A percentile compares a stretch with the other conserved stretches of the same genome.
These are phyloP conservation scores for Sylvicola cinctus DNA, from an alignment of 2,888 invertebrate genomes.

Conservation along the genomic window DNA sequence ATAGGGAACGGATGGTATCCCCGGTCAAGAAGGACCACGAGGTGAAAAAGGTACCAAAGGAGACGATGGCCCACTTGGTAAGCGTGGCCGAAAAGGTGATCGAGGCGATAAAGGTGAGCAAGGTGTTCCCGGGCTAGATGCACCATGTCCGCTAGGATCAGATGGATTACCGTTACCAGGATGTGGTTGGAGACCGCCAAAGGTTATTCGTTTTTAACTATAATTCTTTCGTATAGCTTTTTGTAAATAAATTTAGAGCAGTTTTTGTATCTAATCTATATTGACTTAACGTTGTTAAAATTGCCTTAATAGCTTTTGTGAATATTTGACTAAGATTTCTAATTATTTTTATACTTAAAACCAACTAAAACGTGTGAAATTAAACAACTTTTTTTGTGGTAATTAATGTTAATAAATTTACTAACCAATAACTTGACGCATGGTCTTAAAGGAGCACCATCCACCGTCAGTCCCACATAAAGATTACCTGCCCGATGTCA, in stretches of 20 bases:
- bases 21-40: constrained; percentile 78
- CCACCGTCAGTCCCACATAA: constrained; percentile 30
- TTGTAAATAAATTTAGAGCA: constrained; percentile 3
- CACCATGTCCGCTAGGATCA: constrained; percentile 92
- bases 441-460: constrained; percentile 23
- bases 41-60: constrained; percentile 80
- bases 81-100: constrained; percentile 80
- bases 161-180: constrained; percentile 92
- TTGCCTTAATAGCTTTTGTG: no score
- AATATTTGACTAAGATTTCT: not conserved
- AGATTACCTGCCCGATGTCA: constrained; percentile 34
- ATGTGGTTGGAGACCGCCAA: constrained; percentile 82
- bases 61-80: constrained; percentile 54
- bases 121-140: constrained; percentile 93
- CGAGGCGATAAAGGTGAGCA: constrained; percentile 86
- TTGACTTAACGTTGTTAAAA: not conserved
- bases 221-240: constrained; percentile 1
- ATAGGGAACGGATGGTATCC: constrained; percentile 90
- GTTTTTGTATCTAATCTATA: not conserved
- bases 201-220: constrained; percentile 32
- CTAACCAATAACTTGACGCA: no score
- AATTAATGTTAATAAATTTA: no score
- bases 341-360: constrained; percentile 5
- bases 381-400: no score
- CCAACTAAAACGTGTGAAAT: constrained; percentile 3